Conservation (phyloP, 2,888 invertebrate genomes). For the Diarsia dahlii region DNA sequence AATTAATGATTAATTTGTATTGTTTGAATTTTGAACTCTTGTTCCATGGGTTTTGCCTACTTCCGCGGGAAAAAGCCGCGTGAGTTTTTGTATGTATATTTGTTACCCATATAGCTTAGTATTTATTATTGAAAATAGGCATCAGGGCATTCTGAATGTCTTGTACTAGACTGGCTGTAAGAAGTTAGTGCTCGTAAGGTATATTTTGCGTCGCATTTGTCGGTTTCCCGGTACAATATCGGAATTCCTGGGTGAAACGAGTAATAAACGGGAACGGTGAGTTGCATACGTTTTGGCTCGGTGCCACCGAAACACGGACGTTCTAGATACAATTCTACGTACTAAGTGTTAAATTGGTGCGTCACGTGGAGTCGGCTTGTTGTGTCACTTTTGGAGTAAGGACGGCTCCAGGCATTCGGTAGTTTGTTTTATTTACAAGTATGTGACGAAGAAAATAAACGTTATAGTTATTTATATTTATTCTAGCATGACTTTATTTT, state of each 20-base stretch:
- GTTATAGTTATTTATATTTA: not conserved
- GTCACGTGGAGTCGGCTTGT: conserved; percentile 37
- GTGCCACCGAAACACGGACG: conserved; percentile 61
- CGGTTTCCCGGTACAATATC: conserved; percentile 46
- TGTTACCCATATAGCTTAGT: not conserved
- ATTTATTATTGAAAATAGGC: not conserved
- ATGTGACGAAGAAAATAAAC: not conserved
- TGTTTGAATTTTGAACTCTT: not conserved
- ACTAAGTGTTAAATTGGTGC: conserved; percentile 61
- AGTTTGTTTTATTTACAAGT: not conserved
- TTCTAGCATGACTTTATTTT: not conserved
- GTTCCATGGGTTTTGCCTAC: too few relatives aligned
- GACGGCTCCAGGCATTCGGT: not conserved
- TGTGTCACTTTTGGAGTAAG: conserved; percentile 20
- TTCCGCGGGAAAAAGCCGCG: too few relatives aligned
- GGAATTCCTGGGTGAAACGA: conserved; percentile 47
- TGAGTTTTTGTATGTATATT: too few relatives aligned
- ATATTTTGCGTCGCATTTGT: conserved; percentile 30
- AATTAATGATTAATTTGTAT: not conserved
- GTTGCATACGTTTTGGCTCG: conserved; percentile 62
- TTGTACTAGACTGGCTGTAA: not conserved
- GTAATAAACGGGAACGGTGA: conserved; percentile 38
- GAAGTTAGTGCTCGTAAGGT: not conserved
- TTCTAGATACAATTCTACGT: conserved; percentile 63
- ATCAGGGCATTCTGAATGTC: too few relatives aligned